A percentile compares a stretch with the other conserved stretches of the same genome.
Evolutionary conservation across 92 coral and sea anemone species (phyloP).

Genomic region (Palythoa grandis): DNA sequence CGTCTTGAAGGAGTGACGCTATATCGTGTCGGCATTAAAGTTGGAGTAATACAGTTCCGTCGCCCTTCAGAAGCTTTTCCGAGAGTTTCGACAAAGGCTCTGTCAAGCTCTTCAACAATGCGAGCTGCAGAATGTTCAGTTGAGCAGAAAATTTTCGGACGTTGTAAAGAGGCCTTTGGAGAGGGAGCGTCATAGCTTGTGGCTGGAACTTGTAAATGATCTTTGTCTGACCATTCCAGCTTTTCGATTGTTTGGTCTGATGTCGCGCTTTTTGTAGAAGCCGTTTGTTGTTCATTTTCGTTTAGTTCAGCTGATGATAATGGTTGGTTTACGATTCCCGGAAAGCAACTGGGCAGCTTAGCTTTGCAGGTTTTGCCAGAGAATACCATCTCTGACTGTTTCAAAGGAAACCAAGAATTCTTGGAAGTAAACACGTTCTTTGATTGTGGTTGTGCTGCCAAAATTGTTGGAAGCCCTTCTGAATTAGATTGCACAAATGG

Average conservation of each 20-base stretch:
- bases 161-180: background rate
- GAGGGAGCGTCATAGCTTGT: background rate
- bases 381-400: background rate
- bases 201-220: background rate
- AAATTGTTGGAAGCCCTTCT: constrained; percentile 3
- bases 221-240: background rate
- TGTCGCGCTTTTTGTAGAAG: background rate
- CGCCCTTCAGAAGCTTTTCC: background rate
- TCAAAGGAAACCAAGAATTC: background rate
- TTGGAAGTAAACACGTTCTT: background rate
- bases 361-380: constrained; percentile 41
- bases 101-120: constrained; percentile 36
- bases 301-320: background rate
- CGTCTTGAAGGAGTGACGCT: background rate
- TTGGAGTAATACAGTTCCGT: constrained; percentile 18
- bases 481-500: background rate
- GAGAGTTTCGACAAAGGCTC: constrained; percentile 25
- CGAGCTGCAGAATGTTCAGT: constrained; percentile 41
- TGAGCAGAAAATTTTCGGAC: constrained; percentile 1
- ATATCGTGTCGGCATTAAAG: constrained; percentile 18
- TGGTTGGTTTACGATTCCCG: constrained; percentile 19
- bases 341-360: constrained; percentile 31
- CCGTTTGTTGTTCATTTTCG: background rate
- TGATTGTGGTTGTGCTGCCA: background rate
- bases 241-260: background rate